phyloP scores from a whole-genome alignment of 2,113 vertebrate genomes.

The Ia io region DNA sequence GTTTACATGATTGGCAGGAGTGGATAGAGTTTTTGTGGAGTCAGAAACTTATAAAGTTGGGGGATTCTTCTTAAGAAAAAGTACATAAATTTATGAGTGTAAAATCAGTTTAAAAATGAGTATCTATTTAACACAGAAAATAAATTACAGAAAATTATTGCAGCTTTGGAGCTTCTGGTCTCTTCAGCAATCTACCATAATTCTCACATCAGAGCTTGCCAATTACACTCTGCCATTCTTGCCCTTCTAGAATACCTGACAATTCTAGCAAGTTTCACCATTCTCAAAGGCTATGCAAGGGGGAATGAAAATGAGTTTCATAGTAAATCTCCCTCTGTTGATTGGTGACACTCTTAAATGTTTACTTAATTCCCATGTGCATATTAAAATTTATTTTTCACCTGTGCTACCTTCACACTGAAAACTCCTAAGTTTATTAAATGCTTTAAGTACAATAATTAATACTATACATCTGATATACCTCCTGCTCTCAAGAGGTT shows the following conservation, averaged over 20 bases:
- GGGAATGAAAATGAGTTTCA: not conserved
- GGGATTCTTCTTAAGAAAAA: not conserved
- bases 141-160: not conserved
- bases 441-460: not conserved
- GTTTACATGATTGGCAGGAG: not conserved
- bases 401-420: not conserved
- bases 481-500: not conserved
- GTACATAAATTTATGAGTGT: not conserved
- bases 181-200: not conserved
- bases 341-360: not conserved
- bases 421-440: not conserved
- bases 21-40: not conserved
- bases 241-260: not conserved
- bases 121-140: not conserved
- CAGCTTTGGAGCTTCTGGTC: not conserved
- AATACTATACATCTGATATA: not conserved
- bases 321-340: not conserved
- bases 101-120: not conserved
- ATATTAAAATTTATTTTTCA: not conserved
- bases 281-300: not conserved
- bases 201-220: not conserved
- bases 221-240: not conserved
- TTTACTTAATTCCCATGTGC: not conserved
- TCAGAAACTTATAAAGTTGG: not conserved
- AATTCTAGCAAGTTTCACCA: not conserved